Conservation (phyloP, 2,113 vertebrate genomes). For the Urocynchramus pylzowi region DNA sequence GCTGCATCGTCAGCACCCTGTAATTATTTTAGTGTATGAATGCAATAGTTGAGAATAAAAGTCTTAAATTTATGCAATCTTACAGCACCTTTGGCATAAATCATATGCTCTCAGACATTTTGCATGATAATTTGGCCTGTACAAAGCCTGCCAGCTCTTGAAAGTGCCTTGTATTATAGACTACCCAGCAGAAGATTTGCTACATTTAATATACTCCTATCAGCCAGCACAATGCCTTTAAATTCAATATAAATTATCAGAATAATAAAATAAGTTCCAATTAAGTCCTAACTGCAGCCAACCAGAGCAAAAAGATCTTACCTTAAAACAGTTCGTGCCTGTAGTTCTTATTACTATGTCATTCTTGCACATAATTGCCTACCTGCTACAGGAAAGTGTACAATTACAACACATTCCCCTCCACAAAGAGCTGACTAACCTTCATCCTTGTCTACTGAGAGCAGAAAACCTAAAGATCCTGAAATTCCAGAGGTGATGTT, state of each 20-base stretch:
- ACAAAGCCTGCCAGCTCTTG: background rate
- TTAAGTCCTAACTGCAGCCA: background rate
- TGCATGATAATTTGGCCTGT: conserved; percentile 24
- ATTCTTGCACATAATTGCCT: background rate
- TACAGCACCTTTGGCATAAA: conserved; percentile 19
- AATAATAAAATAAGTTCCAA: background rate
- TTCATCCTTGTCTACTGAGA: background rate
- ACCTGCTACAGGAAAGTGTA: background rate
- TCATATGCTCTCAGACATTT: background rate
- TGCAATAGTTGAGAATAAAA: background rate
- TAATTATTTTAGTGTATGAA: conserved; percentile 51
- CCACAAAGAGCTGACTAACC: background rate
- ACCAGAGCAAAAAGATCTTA: background rate
- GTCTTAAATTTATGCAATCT: background rate
- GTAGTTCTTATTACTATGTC: background rate
- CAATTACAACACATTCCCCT: background rate
- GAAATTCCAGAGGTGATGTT: background rate
- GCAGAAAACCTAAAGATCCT: background rate
- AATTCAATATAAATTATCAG: conserved; percentile 2
- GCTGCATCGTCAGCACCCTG: conserved; percentile 12
- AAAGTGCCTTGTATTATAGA: background rate
- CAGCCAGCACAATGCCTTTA: background rate
- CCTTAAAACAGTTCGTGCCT: background rate
- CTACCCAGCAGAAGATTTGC: background rate
- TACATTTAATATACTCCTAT: conserved; percentile 13